Base-by-base conservation (phyloP, 1,140 invertebrate species). In the Teleopsis dalmanni region DNA sequence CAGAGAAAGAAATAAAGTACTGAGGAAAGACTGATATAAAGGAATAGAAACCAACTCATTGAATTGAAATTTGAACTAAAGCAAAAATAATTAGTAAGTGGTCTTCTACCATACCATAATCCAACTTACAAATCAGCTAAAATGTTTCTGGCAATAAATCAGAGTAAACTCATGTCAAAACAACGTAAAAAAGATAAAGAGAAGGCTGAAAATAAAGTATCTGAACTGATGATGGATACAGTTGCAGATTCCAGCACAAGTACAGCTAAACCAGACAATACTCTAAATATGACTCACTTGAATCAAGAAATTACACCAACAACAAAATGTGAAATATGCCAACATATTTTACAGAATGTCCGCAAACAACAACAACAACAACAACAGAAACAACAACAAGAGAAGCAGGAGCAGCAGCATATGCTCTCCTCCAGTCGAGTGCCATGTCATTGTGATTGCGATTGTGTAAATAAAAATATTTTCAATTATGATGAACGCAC, bases 141-240 rank as follows among this genome's bases (percentile, higher is more conserved):
- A 31, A 67, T 67, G 64, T 57, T 66, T 51, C 47, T 67, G 54
- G 64, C 59, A 21, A 62, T 67, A 44, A 66, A 67, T 58, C 64
- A 67, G 33, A 44, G 40, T 23, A 33, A 40, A 22, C 38, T 33
- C 14, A 51, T 46, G 38, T 62, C 21, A 42, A 57, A 41, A 60
- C 60, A 18, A 37, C 57, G 44, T 50, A 60, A 50, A 56, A 56
- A 46, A 46, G 45, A 21, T 19, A 38, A 10, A 41, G 52, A 34
- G 45, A 37, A 18, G 46, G 55, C 26, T 13, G n/a, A n/a, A n/a
- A 4, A 29, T 14, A 2, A 16, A 21, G 26, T 56, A 54, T 6
- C 60, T 16, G 33, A 46, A 25, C 33, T 46, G 31, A 23, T 46
- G 44, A 14, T 36, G 21, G 33, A 35, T 13, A 23, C 9, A 34